Conservation (phyloP, 2,888 invertebrate species). For the Brenthis daphne region DNA sequence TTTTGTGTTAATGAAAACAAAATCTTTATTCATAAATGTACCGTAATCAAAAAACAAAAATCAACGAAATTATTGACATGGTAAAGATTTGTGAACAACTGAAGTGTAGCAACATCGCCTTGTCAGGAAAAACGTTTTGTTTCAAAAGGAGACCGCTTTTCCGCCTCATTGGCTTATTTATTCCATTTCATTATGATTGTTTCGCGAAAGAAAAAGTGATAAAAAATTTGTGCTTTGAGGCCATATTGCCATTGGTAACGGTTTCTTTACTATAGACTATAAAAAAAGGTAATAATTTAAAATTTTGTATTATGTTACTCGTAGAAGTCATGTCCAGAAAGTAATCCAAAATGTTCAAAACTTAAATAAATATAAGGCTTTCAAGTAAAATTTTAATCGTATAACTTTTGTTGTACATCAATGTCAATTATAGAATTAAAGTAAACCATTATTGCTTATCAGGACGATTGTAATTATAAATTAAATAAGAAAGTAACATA, state of each 20-base stretch:
- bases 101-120: slow-evolving; percentile 47
- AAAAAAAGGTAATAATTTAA: too few species aligned
- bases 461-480: too few species aligned
- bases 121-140: slow-evolving; percentile 58
- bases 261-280: background rate
- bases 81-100: slow-evolving; percentile 47
- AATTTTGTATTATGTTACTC: too few species aligned
- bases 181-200: slow-evolving; percentile 52
- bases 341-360: too few species aligned
- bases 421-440: too few species aligned
- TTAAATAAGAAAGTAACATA: too few species aligned
- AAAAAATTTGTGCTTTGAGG: slow-evolving; percentile 23
- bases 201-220: slow-evolving; percentile 38
- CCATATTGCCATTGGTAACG: background rate
- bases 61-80: slow-evolving; percentile 32
- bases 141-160: slow-evolving; percentile 62
- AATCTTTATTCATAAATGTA: background rate
- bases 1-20: too few species aligned
- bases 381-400: too few species aligned
- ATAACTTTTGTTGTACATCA: too few species aligned
- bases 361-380: too few species aligned
- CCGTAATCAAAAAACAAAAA: slow-evolving; percentile 20
- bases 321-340: too few species aligned
- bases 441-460: too few species aligned
- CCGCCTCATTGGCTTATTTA: slow-evolving; percentile 60